Evolutionary conservation across 2,888 invertebrate species (phyloP), one percentile per base, ranked within the genome.

Genomic region (Colostygia pectinataria): DNA sequence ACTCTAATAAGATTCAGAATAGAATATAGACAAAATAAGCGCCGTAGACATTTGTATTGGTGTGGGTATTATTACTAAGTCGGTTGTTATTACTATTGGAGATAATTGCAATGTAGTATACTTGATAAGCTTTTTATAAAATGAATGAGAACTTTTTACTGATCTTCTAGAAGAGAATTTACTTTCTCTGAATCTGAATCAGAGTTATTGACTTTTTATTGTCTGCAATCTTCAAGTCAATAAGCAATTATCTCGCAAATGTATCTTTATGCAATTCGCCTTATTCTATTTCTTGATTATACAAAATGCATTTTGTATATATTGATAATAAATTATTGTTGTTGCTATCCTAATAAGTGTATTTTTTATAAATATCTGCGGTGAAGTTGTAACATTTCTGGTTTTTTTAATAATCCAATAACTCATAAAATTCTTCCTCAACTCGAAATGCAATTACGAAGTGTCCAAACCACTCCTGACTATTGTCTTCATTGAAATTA

Each of bases 401-500:
- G 20, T 6, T 20, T 20, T 20, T 20, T 4, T 6, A 2, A 20
- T 15, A 5, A 20, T 20, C 3, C 6, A 20, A 33, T 42, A 38
- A 33, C 38, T 47, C 32, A 32, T 28, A 38, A 34, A 43, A 48
- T 52, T 46, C 56, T 49, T 56, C 55, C 55, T 53, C 50, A 50
- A 53, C 57, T 56, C 44, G 53, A 68, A 77, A 80, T 74, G 75
- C 78, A 84, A 83, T 85, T 79, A 75, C 65, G 68, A 71, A 68
- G 66, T 77, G 86, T 83, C 85, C 66, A 69, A 73, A 79, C 72
- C 88, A 87, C 75, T 63, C 65, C 64, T 63, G 68, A 69, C 80
- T 80, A 81, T 86, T 86, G 83, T 85, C 80, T 83, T 87, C 81
- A 87, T 88, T 83, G 78, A 86, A 89, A 89, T 89, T 87, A 89